Evolutionary conservation across 2,888 invertebrate species (phyloP), one percentile per base, ranked within the genome.

Genomic region (Luperina testacea): DNA sequence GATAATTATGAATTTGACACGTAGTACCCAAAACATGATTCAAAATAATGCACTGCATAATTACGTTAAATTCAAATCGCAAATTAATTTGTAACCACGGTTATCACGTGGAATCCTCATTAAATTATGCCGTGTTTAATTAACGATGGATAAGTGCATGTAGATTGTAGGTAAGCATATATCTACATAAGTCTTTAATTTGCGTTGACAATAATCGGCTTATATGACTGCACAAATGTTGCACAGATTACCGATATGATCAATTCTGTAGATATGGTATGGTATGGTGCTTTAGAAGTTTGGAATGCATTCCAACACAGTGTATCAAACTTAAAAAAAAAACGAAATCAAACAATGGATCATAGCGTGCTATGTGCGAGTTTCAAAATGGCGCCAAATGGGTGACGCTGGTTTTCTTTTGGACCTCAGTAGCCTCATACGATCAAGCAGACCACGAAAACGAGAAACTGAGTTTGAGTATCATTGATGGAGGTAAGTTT

Each of bases 161-260:
- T 61, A 63, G 9, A 9, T 53, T 7, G 11, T 48, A 45, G 24
- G 20, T 3, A 48, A 1, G n/a, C 5, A 38, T 51, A 11, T 67
- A 61, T 9, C 6, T 45, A 61, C 57, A 57, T 48, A 64, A 2
- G 38, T 51, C 53, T 75, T 13, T 72, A 77, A 81, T 78, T 81
- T 84, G 85, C 48, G 78, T 84, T 51, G 15, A 48, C 63, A 15
- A 38, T 81, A 77, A 87, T 81, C 75, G 59, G 87, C 75, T 79
- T 81, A 77, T 48, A 24, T 65, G 72, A 77, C 81, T 75, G 38
- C 72, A 65, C 17, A 15, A 61, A 71, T 59, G 27, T 64, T 65
- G 67, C n/a, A 45, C 17, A 67, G 13, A 53, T 72, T 70, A 71
- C 51, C 11, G 70, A 45, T 78, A 67, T 78, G 11, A 57, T 57